Evolutionary conservation across 2,113 vertebrate genomes (phyloP), one percentile per base, ranked within the genome.

Genomic region (Notiomystis cincta): DNA sequence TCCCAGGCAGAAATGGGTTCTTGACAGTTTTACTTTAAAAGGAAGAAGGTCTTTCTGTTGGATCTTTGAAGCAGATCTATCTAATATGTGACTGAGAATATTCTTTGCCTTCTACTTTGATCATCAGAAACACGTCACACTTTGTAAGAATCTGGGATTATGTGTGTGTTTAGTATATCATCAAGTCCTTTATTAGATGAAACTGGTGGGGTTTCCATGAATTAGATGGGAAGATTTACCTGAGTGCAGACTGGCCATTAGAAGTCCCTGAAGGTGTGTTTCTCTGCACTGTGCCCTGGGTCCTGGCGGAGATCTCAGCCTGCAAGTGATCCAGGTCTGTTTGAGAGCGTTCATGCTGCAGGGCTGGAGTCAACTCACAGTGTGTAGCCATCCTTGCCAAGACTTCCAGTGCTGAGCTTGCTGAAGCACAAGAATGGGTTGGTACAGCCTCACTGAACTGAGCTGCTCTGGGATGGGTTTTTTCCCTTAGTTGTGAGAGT

Each of bases 161-260:
- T 17, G 2, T 57, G 6, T 40, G 18, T 56, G 30, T 58, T 89
- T 61, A 33, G 23, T 82, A 4, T 64, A 31, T 56, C 15, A 50
- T 15, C 24, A 71, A 37, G n/a, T 60, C 18, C 24, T 87, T 84
- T 31, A 37, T 65, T 69, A 47, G 23, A 40, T 61, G 24, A 57
- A 84, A 45, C 25, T 42, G n/a, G 31, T 21, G 16, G 7, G 13
- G 8, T 71, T 93, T 82, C 35, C 33, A 10, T 51, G 9, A 67
- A 82, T 44, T 23, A 0, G 0, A 2, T 8, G 28, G 33, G 23
- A 45, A 66, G 22, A 50, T 45, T 37, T 71, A 19, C 12, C 2
- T 0, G 24, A 40, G 30, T 54, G 13, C n/a, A 62, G 33, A 6
- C 19, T 51, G 31, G 15, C 54, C 27, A 9, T 42, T 44, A 24